phyloP scores from a whole-genome alignment of 1,140 invertebrate species.

The Homalodisca vitripennis region DNA sequence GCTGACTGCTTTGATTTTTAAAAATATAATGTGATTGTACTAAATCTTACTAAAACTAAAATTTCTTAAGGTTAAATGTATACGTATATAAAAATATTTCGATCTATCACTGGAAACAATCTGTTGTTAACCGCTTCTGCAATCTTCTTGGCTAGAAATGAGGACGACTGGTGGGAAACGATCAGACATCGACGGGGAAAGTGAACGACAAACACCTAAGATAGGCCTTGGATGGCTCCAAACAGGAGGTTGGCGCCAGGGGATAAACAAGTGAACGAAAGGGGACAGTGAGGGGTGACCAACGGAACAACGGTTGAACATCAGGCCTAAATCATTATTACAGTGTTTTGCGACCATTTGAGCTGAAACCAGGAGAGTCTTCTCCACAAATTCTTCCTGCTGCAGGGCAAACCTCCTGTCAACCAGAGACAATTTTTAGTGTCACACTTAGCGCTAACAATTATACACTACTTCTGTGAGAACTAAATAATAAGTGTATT shows the following conservation, averaged over 20 bases:
- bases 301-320: not conserved
- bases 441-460: too few species aligned
- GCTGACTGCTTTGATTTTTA: too few species aligned
- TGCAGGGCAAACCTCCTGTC: not conserved
- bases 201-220: not conserved
- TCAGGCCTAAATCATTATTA: not conserved
- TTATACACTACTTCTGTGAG: too few species aligned
- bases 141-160: not conserved
- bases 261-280: not conserved
- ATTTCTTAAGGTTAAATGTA: not conserved
- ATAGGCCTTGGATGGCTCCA: not conserved
- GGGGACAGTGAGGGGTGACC: not conserved
- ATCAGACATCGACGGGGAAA: not conserved
- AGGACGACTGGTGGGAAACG: not conserved
- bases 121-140: not conserved
- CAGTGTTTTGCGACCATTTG: not conserved
- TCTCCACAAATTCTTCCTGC: not conserved
- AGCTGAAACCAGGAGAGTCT: not conserved
- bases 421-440: too few species aligned
- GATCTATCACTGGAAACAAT: slow-evolving; percentile 8
- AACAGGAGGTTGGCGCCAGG: not conserved
- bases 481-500: too few species aligned
- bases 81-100: slow-evolving; percentile 19
- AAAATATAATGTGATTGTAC: not conserved
- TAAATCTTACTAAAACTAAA: slow-evolving; percentile 9